These are phyloP conservation scores for Rhamphomyia laevipes DNA, from an alignment of 2,888 invertebrate species.

Conservation along the genomic window DNA sequence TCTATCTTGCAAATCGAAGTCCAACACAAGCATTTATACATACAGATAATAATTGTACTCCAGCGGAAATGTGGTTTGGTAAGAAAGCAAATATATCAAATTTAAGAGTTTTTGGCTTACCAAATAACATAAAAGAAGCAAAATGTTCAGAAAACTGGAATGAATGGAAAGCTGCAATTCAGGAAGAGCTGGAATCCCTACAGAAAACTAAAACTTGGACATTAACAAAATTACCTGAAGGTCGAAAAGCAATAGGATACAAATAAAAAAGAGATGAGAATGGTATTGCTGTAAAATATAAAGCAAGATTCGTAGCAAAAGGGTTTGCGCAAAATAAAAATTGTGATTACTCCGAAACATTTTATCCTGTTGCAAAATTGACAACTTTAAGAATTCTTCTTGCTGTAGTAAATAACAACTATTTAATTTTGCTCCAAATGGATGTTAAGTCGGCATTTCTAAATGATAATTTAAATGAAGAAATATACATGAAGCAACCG, in stretches of 20 bases:
- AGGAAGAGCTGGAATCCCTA: constrained; percentile 12
- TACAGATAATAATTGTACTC: constrained; percentile 1
- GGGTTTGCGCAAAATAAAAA: constrained; percentile 8
- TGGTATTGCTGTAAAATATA: neutral
- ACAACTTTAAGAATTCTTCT: constrained; percentile 6
- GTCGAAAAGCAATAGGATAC: constrained; percentile 1
- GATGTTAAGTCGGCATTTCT: constrained; percentile 9
- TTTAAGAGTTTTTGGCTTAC: constrained; percentile 13
- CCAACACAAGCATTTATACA: constrained; percentile 5
- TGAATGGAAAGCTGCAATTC: constrained; percentile 12
- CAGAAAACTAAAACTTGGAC: constrained; percentile 15
- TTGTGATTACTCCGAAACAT: constrained; percentile 9
- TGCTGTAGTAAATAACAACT: constrained; percentile 2
- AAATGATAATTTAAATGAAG: constrained; percentile 4
- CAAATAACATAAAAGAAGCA: constrained; percentile 2
- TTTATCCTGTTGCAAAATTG: constrained; percentile 10
- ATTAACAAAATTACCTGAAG: constrained; percentile 6
- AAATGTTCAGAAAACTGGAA: neutral
- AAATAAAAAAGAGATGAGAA: constrained; percentile 4
- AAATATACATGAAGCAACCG: constrained; percentile 5
- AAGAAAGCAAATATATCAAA: constrained; percentile 11
- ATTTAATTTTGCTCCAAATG: constrained; percentile 8
- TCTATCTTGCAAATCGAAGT: constrained; percentile 7
- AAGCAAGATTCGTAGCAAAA: constrained; percentile 6
- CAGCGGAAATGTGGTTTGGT: constrained; percentile 12